A percentile compares a stretch with the other conserved stretches of the same genome.
phyloP scores from a whole-genome alignment of 2,888 invertebrate genomes.

The Monopis laevigella region DNA sequence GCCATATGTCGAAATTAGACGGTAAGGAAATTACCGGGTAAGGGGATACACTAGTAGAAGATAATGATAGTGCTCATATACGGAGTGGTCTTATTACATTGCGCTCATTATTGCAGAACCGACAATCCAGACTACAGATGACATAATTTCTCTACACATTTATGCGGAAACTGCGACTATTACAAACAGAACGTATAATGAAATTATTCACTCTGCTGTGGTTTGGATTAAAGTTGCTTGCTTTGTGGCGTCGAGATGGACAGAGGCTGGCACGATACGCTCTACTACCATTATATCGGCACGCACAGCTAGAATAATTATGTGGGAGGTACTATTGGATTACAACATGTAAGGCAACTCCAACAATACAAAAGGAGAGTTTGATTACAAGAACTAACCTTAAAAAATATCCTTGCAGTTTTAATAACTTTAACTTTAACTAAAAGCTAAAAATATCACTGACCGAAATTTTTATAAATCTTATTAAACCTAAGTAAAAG shows the following conservation, averaged over 20 bases:
- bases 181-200: conserved; percentile 10
- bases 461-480: no score
- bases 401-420: no score
- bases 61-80: conserved; percentile 10
- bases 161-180: conserved; percentile 4
- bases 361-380: no score
- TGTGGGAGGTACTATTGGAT: conserved; percentile 20
- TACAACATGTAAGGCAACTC: no score
- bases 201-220: conserved; percentile 11
- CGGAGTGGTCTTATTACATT: conserved; percentile 22
- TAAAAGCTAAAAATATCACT: no score
- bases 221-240: neutral
- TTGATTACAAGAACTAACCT: no score
- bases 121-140: conserved; percentile 5
- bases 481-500: no score
- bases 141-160: conserved; percentile 8
- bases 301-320: conserved; percentile 24
- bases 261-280: conserved; percentile 22
- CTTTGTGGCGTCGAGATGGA: conserved; percentile 1
- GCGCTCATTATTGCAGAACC: conserved; percentile 20
- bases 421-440: no score
- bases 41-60: conserved; percentile 18
- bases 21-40: conserved; percentile 11
- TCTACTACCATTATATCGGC: conserved; percentile 21
- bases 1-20: conserved; percentile 7